phyloP scores from a whole-genome alignment of 2,797 vertebrate genomes.

The Myiothlypis chrysogaster region DNA sequence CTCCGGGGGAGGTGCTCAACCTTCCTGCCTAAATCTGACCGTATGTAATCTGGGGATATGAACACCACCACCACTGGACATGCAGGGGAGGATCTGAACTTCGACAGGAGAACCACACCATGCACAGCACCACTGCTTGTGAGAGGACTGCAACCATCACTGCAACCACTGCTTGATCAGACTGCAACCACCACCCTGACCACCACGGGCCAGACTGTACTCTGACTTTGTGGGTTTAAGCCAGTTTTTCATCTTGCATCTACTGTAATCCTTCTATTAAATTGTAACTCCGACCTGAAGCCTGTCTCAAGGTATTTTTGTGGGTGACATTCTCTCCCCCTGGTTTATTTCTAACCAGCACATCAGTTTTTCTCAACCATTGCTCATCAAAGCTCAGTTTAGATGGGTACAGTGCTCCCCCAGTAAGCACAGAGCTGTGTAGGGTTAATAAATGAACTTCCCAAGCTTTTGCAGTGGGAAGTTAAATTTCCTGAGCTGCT shows the following conservation, averaged over 20 bases:
- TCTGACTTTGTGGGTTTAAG: not conserved
- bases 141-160: not conserved
- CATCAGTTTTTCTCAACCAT: not conserved
- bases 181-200: not conserved
- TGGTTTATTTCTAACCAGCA: not conserved
- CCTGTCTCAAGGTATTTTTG: not conserved
- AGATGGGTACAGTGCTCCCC: not conserved
- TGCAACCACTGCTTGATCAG: not conserved
- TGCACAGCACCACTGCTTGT: not conserved
- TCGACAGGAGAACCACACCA: not conserved
- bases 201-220: not conserved
- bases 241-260: not conserved
- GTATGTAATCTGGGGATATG: not conserved
- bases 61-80: not conserved
- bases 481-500: not conserved
- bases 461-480: not conserved
- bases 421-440: rapidly evolving
- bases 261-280: not conserved
- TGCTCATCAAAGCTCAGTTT: not conserved
- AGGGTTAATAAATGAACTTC: not conserved
- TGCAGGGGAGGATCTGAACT: not conserved
- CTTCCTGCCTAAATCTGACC: not conserved
- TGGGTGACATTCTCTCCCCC: not conserved
- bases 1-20: not conserved
- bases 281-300: not conserved